Conservation (phyloP, 1,140 invertebrate genomes). For the Agraylea sexmaculata region DNA sequence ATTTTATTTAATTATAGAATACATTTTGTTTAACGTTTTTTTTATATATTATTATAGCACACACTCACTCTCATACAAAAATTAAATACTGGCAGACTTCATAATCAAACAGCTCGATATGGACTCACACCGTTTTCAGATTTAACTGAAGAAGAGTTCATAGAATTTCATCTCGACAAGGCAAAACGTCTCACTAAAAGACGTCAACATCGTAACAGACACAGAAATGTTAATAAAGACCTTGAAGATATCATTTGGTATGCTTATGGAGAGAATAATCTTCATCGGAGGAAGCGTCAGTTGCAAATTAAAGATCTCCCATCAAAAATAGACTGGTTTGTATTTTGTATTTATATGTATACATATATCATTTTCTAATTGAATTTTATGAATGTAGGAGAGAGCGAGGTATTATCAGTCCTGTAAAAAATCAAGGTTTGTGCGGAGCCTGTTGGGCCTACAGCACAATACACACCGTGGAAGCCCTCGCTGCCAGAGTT, state of each 20-base stretch:
- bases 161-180: constrained; percentile 23
- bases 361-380: constrained; percentile 1
- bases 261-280: constrained; percentile 17
- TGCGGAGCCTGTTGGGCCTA: constrained; percentile 87
- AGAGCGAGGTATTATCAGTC: constrained; percentile 52
- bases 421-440: constrained; percentile 58
- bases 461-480: constrained; percentile 62
- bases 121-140: constrained; percentile 66
- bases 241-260: constrained; percentile 18
- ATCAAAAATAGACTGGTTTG: constrained; percentile 34
- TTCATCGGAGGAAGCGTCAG: constrained; percentile 7
- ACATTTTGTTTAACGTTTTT: constrained; percentile 10
- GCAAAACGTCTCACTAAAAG: constrained; percentile 3
- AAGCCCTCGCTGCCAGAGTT: constrained; percentile 64
- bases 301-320: constrained; percentile 24
- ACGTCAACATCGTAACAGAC: constrained; percentile 16
- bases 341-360: constrained; percentile 7
- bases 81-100: constrained; percentile 43
- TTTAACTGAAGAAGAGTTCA: constrained; percentile 59
- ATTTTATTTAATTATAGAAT: constrained; percentile 11
- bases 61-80: constrained; percentile 47
- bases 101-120: constrained; percentile 48
- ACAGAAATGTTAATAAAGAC: no score
- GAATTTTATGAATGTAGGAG: constrained; percentile 40
- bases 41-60: constrained; percentile 32